Evolutionary conservation across 92 coral and sea anemone species (phyloP).

Genomic region (Palythoa heliodiscus): DNA sequence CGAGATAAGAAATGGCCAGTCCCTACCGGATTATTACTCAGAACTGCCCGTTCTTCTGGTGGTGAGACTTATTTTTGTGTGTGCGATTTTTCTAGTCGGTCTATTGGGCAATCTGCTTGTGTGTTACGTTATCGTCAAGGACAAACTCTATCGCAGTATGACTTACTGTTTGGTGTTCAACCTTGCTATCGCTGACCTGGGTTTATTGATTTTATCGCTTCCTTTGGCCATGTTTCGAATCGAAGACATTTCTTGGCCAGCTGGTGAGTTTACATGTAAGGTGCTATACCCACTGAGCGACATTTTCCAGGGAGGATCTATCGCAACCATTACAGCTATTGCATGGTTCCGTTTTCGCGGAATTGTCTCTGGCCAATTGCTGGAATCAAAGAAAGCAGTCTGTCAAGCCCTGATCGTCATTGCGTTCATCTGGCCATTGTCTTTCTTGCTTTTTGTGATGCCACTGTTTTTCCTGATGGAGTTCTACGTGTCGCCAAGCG

Average conservation of each 20-base stretch:
- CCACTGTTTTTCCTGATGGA: constrained; percentile 80
- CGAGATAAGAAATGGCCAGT: neutral
- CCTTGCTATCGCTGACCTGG: constrained; percentile 81
- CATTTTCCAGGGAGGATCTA: constrained; percentile 82
- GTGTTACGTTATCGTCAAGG: constrained; percentile 74
- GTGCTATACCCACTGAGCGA: constrained; percentile 84
- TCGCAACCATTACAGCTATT: constrained; percentile 83
- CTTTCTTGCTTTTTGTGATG: constrained; percentile 70
- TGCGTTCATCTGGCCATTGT: constrained; percentile 63
- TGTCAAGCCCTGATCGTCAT: constrained; percentile 60
- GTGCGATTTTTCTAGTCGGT: constrained; percentile 69
- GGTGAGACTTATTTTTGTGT: constrained; percentile 61
- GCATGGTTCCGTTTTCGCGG: constrained; percentile 83
- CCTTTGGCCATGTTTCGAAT: constrained; percentile 80
- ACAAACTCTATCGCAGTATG: constrained; percentile 64
- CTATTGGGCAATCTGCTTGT: constrained; percentile 77
- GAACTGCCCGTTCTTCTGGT: constrained; percentile 71
- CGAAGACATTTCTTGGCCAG: constrained; percentile 79
- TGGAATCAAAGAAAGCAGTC: constrained; percentile 58
- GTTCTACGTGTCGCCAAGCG: constrained; percentile 46
- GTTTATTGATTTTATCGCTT: constrained; percentile 70
- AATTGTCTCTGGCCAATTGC: constrained; percentile 72
- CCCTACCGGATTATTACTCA: constrained; percentile 52
- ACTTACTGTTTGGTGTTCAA: constrained; percentile 77
- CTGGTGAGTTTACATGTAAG: constrained; percentile 81